phyloP scores from a whole-genome alignment of 2,888 invertebrate genomes.

The Phyllotreta cruciferae region DNA sequence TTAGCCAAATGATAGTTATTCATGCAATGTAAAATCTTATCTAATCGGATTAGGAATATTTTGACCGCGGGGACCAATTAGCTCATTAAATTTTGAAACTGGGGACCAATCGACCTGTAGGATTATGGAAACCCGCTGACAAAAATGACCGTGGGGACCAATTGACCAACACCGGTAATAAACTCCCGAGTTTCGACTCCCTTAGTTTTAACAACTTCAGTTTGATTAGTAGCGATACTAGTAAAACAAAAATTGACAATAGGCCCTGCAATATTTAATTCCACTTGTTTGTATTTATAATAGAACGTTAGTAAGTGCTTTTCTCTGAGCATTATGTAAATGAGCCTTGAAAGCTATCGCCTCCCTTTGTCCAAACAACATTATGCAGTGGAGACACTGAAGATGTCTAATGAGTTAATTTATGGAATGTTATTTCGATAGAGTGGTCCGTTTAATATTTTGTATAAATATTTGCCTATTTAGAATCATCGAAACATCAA shows the following conservation, averaged over 20 bases:
- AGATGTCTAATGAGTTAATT: slow-evolving; percentile 60
- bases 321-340: slow-evolving; percentile 57
- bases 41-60: no score
- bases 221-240: slow-evolving; percentile 2
- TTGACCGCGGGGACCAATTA: no score
- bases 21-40: no score
- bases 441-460: slow-evolving; percentile 55
- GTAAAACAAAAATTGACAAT: slow-evolving; percentile 28
- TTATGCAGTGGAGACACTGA: slow-evolving; percentile 53
- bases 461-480: slow-evolving; percentile 58
- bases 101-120: no score
- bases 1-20: no score
- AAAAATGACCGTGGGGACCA: no score
- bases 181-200: no score
- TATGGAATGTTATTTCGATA: slow-evolving; percentile 59
- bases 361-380: slow-evolving; percentile 59
- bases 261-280: slow-evolving; percentile 44
- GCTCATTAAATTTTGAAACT: no score
- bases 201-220: no score
- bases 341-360: slow-evolving; percentile 54
- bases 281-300: slow-evolving; percentile 55
- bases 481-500: slow-evolving; percentile 48
- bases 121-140: no score
- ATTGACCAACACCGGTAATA: no score
- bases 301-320: slow-evolving; percentile 54